phyloP scores from a whole-genome alignment of 2,888 invertebrate genomes.

The Macaria notata region DNA sequence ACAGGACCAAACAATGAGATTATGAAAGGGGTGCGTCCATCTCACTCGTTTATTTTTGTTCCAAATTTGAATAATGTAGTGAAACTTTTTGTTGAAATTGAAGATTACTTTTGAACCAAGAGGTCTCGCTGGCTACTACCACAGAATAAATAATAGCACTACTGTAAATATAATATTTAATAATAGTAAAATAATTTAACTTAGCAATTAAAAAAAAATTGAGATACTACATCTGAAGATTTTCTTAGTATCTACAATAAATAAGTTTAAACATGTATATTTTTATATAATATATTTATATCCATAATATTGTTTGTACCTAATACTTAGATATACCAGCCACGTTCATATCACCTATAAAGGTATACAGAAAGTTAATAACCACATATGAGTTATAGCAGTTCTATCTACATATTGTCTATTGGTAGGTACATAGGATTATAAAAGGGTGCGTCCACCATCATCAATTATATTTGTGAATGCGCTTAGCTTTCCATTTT shows the following conservation, averaged over 20 bases:
- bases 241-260: too few species aligned
- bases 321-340: too few species aligned
- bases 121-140: not conserved
- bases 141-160: too few species aligned
- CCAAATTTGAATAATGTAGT: constrained; percentile 11
- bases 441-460: constrained; percentile 59
- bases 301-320: too few species aligned
- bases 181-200: too few species aligned
- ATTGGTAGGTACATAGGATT: constrained; percentile 53
- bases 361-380: not conserved
- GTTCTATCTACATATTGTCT: constrained; percentile 27
- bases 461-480: constrained; percentile 75
- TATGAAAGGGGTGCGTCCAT: constrained; percentile 66
- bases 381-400: not conserved
- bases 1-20: constrained; percentile 42
- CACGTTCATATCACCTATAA: too few species aligned
- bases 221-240: too few species aligned
- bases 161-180: too few species aligned
- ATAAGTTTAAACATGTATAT: too few species aligned
- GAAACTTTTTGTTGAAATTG: constrained; percentile 1
- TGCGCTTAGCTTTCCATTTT: constrained; percentile 62
- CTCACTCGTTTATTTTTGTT: constrained; percentile 33
- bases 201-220: too few species aligned
- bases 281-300: too few species aligned
- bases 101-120: not conserved